These are phyloP conservation scores for Hirtodrosophila histrioides DNA, from an alignment of 2,888 invertebrate genomes.

Conservation along the genomic window DNA sequence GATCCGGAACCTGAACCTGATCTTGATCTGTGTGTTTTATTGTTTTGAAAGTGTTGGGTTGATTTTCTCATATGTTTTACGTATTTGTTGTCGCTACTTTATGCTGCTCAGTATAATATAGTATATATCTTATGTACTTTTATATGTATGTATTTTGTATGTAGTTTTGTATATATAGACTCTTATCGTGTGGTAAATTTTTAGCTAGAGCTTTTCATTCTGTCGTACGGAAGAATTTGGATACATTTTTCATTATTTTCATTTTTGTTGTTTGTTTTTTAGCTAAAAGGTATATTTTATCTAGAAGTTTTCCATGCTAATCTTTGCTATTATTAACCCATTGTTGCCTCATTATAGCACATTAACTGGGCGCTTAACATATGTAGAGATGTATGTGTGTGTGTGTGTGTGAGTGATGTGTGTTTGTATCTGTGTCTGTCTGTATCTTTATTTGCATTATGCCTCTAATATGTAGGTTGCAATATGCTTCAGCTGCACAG, in stretches of 20 bases:
- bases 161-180: slow-evolving; percentile 63
- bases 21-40: slow-evolving; percentile 35
- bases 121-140: slow-evolving; percentile 37
- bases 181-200: slow-evolving; percentile 74
- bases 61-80: slow-evolving; percentile 67
- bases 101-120: slow-evolving; percentile 50
- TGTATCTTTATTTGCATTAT: slow-evolving; percentile 10
- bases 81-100: slow-evolving; percentile 65
- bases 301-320: slow-evolving; percentile 62
- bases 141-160: slow-evolving; percentile 13
- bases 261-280: slow-evolving; percentile 30
- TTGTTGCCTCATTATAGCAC: slow-evolving; percentile 1
- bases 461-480: slow-evolving; percentile 19
- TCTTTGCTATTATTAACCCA: slow-evolving; percentile 49
- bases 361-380: slow-evolving; percentile 56
- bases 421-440: slow-evolving; percentile 5
- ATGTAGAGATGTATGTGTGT: slow-evolving; percentile 27
- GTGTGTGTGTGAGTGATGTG: slow-evolving; percentile 16
- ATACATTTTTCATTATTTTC: slow-evolving; percentile 45
- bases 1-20: slow-evolving; percentile 44
- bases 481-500: slow-evolving; percentile 46
- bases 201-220: slow-evolving; percentile 65
- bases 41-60: slow-evolving; percentile 40
- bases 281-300: slow-evolving; percentile 74
- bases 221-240: slow-evolving; percentile 76